Conservation (phyloP, 2,888 invertebrate genomes). For the Tetranychus piercei region DNA sequence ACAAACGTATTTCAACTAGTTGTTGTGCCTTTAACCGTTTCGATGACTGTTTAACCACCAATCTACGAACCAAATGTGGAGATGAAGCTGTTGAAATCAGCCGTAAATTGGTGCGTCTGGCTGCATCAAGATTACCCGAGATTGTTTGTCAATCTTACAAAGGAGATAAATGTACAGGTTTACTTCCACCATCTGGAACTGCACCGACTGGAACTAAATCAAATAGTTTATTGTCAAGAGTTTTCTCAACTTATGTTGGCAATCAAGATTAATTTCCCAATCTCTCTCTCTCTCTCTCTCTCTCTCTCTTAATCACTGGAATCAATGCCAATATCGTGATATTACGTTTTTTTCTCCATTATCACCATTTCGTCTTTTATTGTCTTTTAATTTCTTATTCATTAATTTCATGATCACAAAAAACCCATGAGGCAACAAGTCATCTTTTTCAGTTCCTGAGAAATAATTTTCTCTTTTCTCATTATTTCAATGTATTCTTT, state of each 20-base stretch:
- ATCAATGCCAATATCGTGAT: neutral
- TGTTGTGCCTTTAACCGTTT: slow-evolving; percentile 24
- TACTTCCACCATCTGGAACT: slow-evolving; percentile 24
- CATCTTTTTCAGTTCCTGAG: too few relatives aligned
- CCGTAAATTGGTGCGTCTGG: slow-evolving; percentile 25
- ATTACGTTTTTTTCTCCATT: neutral
- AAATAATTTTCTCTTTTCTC: too few relatives aligned
- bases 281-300: too few relatives aligned
- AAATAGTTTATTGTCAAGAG: slow-evolving; percentile 24
- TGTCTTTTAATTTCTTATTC: too few relatives aligned
- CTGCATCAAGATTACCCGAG: slow-evolving; percentile 26
- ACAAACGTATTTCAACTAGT: slow-evolving; percentile 26
- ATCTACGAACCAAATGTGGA: slow-evolving; percentile 26
- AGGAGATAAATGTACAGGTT: slow-evolving; percentile 23
- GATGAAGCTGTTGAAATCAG: slow-evolving; percentile 27
- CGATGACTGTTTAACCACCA: slow-evolving; percentile 22
- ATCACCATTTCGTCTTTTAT: neutral
- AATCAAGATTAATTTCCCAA: neutral
- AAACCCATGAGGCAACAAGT: too few relatives aligned
- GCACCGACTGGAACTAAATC: slow-evolving; percentile 24
- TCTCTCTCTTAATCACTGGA: too few relatives aligned
- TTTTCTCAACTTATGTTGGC: slow-evolving; percentile 26
- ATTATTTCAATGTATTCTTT: too few relatives aligned
- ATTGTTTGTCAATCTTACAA: slow-evolving; percentile 27
- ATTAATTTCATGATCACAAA: too few relatives aligned